phyloP scores from a whole-genome alignment of 2,888 invertebrate genomes.

The Idaea aversata region DNA sequence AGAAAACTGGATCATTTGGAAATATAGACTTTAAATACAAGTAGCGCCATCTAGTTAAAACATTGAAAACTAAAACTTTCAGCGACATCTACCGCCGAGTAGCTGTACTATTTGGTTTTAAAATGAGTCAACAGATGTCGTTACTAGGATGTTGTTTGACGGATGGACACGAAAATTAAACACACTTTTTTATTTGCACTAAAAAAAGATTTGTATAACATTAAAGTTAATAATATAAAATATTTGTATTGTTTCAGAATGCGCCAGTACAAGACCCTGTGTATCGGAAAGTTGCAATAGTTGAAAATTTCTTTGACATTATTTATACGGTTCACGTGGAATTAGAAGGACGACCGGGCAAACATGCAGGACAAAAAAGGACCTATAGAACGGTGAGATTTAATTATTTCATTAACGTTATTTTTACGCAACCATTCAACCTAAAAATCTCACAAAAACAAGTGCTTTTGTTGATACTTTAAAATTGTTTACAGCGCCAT shows the following conservation, averaged over 20 bases:
- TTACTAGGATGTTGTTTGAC: not conserved
- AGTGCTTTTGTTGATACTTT: not conserved
- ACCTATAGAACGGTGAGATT: conserved; percentile 95
- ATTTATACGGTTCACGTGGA: conserved; percentile 98
- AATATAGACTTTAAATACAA: not conserved
- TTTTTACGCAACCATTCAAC: not conserved
- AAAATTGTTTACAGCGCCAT: conserved; percentile 22
- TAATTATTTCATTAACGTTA: not conserved
- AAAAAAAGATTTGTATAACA: not conserved
- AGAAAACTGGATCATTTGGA: not conserved
- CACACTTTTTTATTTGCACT: not conserved
- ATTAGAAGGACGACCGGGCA: conserved; percentile 93
- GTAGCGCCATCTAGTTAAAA: conserved; percentile 26
- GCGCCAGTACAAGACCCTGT: conserved; percentile 85
- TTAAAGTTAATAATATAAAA: not conserved
- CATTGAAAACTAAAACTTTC: not conserved
- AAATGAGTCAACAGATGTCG: conserved; percentile 38
- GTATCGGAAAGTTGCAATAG: conserved; percentile 95
- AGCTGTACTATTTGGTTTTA: conserved; percentile 20
- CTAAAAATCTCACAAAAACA: not conserved
- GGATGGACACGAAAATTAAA: no score
- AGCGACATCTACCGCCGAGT: conserved; percentile 36
- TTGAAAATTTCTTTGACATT: conserved; percentile 98
- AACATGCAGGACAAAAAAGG: conserved; percentile 98
- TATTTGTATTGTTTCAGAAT: conserved; percentile 81